Conservation (phyloP, 2,797 vertebrate species). For the Acomys russatus region DNA sequence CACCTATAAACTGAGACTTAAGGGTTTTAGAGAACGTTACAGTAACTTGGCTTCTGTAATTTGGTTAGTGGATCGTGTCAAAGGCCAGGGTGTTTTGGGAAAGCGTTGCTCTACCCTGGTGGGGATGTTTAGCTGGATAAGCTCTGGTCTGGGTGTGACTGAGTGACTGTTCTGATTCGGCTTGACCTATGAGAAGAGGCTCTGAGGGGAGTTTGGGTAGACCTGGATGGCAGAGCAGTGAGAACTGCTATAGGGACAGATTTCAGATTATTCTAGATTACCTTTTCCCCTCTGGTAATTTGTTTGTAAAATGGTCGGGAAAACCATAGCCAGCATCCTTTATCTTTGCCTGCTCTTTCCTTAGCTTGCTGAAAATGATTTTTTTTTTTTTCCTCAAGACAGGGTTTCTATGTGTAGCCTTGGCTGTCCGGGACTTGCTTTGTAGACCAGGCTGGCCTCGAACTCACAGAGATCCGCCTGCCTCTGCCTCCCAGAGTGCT, state of each 20-base stretch:
- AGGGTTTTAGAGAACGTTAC: not conserved
- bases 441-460: too few relatives aligned
- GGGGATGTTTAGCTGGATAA: not conserved
- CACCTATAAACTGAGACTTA: conserved; percentile 24
- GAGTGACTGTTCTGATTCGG: not conserved
- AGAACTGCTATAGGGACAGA: conserved; percentile 6
- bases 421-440: too few relatives aligned
- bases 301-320: conserved; percentile 60
- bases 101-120: not conserved
- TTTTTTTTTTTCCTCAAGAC: not conserved
- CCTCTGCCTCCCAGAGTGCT: too few relatives aligned
- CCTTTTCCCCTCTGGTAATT: not conserved
- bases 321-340: not conserved
- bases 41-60: conserved; percentile 7
- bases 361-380: conserved; percentile 6
- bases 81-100: not conserved
- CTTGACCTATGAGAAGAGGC: not conserved
- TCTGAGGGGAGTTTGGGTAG: not conserved
- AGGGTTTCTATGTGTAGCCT: too few relatives aligned
- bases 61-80: not conserved
- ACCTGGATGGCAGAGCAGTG: not conserved
- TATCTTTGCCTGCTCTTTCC: conserved; percentile 6
- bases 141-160: not conserved
- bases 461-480: too few relatives aligned
- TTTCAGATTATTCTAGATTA: conserved; percentile 41